Evolutionary conservation across 2,797 vertebrate genomes (phyloP).

Genomic region (Channa striata): DNA sequence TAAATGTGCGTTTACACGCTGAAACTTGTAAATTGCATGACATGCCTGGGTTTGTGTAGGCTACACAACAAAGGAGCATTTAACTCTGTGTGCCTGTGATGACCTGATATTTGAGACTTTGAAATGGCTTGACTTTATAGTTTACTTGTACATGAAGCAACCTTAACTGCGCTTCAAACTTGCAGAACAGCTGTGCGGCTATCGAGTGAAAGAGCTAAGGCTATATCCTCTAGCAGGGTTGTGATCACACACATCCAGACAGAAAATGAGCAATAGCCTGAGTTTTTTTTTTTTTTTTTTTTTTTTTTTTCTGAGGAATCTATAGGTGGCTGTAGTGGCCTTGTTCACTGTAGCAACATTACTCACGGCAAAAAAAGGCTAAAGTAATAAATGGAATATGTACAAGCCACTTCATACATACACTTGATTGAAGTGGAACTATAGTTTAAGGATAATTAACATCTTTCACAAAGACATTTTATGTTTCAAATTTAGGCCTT

Average conservation of each 20-base stretch:
- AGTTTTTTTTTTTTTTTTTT: too few species aligned
- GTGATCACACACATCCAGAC: background rate
- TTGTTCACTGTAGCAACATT: too few species aligned
- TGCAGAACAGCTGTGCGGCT: background rate
- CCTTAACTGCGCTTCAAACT: constrained; percentile 39
- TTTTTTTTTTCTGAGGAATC: background rate
- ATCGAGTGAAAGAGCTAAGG: background rate
- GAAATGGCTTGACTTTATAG: constrained; percentile 11
- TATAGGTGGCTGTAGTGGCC: background rate
- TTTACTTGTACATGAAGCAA: constrained; percentile 44
- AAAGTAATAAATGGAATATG: too few species aligned
- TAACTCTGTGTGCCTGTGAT: background rate
- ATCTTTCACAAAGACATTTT: background rate
- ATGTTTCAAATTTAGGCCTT: background rate
- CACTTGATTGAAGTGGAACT: too few species aligned
- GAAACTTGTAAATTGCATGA: constrained; percentile 39
- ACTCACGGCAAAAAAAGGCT: too few species aligned
- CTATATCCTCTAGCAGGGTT: background rate
- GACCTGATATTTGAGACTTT: constrained; percentile 30
- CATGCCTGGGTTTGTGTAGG: background rate
- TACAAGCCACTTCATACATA: too few species aligned
- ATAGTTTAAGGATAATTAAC: too few species aligned
- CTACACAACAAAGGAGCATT: constrained; percentile 1
- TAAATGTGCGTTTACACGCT: constrained; percentile 22
- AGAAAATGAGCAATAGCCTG: too few species aligned